These are phyloP conservation scores for Decapterus maruadsi DNA, from an alignment of 2,797 vertebrate genomes.

Conservation along the genomic window DNA sequence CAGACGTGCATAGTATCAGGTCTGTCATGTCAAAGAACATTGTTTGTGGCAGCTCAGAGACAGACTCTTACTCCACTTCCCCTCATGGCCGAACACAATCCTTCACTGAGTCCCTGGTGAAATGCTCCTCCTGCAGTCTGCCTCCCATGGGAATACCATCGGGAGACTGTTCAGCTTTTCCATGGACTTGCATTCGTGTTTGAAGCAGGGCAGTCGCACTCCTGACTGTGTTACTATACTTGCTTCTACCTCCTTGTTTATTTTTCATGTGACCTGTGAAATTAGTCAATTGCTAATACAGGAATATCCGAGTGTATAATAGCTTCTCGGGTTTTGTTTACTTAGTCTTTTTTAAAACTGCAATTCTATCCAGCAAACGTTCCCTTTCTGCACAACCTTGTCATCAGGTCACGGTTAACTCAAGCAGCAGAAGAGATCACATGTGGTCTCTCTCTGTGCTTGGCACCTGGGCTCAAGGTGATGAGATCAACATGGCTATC, in stretches of 20 bases:
- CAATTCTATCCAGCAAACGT: slow-evolving; percentile 51
- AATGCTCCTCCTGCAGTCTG: slow-evolving; percentile 63
- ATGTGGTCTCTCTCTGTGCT: slow-evolving; percentile 60
- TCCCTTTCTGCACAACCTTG: slow-evolving; percentile 39
- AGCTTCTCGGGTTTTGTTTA: slow-evolving; percentile 50
- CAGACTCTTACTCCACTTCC: slow-evolving; percentile 63
- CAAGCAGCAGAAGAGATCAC: slow-evolving; percentile 44
- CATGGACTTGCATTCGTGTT: slow-evolving; percentile 43
- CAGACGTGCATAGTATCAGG: slow-evolving; percentile 38
- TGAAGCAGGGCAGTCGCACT: slow-evolving; percentile 50
- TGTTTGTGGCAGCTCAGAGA: slow-evolving; percentile 73
- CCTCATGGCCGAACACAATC: slow-evolving; percentile 63
- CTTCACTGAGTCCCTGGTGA: slow-evolving; percentile 50
- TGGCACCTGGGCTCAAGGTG: slow-evolving; percentile 59
- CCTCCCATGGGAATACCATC: slow-evolving; percentile 54
- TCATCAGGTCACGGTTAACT: slow-evolving; percentile 68
- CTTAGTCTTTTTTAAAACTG: slow-evolving; percentile 43
- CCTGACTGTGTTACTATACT: slow-evolving; percentile 60
- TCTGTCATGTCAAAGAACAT: slow-evolving; percentile 63
- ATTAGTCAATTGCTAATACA: slow-evolving; percentile 69
- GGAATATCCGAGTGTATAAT: slow-evolving; percentile 39
- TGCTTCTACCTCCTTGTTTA: slow-evolving; percentile 55
- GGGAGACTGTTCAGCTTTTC: slow-evolving; percentile 47
- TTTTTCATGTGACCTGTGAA: slow-evolving; percentile 73
- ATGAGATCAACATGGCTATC: slow-evolving; percentile 58